A percentile compares a stretch with the other conserved stretches of the same genome.
These are phyloP conservation scores for Caenorhabditis doughertyi DNA, from an alignment of 2,888 invertebrate species.

Conservation along the genomic window DNA sequence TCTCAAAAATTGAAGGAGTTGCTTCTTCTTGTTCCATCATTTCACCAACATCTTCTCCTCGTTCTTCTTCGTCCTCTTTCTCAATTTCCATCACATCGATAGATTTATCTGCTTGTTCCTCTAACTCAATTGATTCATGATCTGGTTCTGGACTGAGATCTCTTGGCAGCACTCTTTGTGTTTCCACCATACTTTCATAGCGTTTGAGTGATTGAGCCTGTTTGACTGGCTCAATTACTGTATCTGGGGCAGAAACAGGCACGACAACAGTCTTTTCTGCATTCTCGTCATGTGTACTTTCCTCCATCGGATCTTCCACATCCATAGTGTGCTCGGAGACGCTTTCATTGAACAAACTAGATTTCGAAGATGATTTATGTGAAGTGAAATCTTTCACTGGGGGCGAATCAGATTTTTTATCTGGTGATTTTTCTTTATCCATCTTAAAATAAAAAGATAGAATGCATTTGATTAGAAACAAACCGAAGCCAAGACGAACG, in stretches of 20 bases:
- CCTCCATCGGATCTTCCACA: not conserved
- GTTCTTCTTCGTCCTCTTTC: not conserved
- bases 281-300: not conserved
- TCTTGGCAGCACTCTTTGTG: conserved; percentile 29
- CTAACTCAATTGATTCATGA: conserved; percentile 8
- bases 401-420: not conserved
- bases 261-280: not conserved
- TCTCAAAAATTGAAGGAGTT: not conserved
- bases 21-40: conserved; percentile 21
- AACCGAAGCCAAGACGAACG: conserved; percentile 50
- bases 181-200: conserved; percentile 21
- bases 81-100: conserved; percentile 28
- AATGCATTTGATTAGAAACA: not conserved
- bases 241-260: not conserved
- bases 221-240: not conserved
- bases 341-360: conserved; percentile 12
- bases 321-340: conserved; percentile 6
- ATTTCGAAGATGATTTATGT: not conserved
- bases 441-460: not conserved
- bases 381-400: not conserved
- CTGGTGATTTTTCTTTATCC: conserved; percentile 16
- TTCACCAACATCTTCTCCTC: not conserved
- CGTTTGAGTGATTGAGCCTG: not conserved
- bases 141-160: conserved; percentile 22
- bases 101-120: conserved; percentile 1